phyloP scores from a whole-genome alignment of 2,797 vertebrate genomes.

The Labroides dimidiatus region DNA sequence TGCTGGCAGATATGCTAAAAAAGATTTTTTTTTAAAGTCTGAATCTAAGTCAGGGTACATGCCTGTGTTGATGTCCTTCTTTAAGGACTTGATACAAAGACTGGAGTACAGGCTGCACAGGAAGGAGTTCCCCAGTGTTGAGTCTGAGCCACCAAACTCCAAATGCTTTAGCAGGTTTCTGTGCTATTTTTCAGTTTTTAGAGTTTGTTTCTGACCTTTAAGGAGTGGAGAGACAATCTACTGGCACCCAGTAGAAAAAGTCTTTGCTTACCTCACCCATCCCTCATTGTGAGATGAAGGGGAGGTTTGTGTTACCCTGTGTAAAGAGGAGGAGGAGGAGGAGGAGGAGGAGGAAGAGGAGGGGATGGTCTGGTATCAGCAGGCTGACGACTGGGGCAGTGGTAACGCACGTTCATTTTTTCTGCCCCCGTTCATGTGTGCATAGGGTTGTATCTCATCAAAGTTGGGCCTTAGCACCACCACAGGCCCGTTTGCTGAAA shows the following conservation, averaged over 20 bases:
- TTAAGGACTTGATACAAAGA: conserved; percentile 66
- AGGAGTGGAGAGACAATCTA: conserved; percentile 81
- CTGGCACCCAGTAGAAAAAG: conserved; percentile 90
- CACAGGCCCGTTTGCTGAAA: conserved; percentile 90
- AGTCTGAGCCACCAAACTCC: conserved; percentile 75
- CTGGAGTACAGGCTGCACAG: conserved; percentile 83
- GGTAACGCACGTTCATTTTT: conserved; percentile 95
- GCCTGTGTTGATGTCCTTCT: conserved; percentile 67
- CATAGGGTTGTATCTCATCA: conserved; percentile 95
- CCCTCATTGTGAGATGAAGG: conserved; percentile 58
- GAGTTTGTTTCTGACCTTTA: conserved; percentile 53
- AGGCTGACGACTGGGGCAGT: conserved; percentile 98
- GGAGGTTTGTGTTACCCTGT: conserved; percentile 79
- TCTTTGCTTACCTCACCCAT: conserved; percentile 65
- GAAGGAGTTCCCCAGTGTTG: conserved; percentile 79
- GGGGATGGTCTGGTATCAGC: conserved; percentile 87
- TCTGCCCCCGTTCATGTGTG: conserved; percentile 98
- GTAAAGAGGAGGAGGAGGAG: conserved; percentile 43
- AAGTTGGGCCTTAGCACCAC: conserved; percentile 92
- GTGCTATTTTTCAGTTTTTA: conserved; percentile 56
- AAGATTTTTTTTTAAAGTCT: conserved; percentile 56
- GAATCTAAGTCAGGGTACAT: conserved; percentile 67
- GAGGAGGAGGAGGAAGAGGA: conserved; percentile 33
- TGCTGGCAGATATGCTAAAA: conserved; percentile 87
- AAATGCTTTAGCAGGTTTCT: conserved; percentile 83